Conservation (phyloP, 2,888 invertebrate species). For the Metallyticus violacea region DNA sequence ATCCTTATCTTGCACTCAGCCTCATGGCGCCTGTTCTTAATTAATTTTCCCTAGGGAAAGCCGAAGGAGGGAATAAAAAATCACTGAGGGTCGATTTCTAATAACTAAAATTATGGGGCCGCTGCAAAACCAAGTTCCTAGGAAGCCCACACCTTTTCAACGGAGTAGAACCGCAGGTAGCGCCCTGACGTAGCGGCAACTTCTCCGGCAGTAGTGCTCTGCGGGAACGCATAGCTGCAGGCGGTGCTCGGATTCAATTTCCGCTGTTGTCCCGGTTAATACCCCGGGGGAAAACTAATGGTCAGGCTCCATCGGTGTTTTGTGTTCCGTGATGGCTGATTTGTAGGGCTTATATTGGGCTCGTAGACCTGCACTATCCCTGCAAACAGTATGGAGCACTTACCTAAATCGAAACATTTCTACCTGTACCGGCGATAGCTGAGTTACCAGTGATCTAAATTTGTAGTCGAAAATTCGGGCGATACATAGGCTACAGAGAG, state of each 20-base stretch:
- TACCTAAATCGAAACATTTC: neutral
- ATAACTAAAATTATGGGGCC: neutral
- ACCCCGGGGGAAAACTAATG: neutral
- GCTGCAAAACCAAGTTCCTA: neutral
- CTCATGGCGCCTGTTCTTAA: neutral
- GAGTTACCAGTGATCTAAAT: too few relatives aligned
- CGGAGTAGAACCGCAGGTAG: too few relatives aligned
- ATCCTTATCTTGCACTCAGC: neutral
- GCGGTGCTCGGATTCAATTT: neutral
- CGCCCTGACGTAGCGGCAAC: neutral
- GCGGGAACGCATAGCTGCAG: neutral
- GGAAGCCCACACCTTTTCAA: too few relatives aligned
- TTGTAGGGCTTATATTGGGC: neutral
- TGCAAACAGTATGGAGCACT: too few relatives aligned
- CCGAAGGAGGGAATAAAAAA: neutral
- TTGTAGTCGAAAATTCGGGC: too few relatives aligned
- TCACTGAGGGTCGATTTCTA: neutral
- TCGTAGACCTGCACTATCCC: neutral
- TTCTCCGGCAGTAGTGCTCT: neutral
- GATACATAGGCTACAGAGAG: too few relatives aligned
- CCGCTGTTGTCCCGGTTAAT: neutral
- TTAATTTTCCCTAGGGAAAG: neutral
- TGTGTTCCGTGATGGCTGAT: neutral
- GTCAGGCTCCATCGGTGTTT: neutral
- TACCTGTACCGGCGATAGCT: neutral